Evolutionary conservation across 2,888 invertebrate genomes (phyloP), one percentile per base, ranked within the genome.

Genomic region (Latheticus oryzae): DNA sequence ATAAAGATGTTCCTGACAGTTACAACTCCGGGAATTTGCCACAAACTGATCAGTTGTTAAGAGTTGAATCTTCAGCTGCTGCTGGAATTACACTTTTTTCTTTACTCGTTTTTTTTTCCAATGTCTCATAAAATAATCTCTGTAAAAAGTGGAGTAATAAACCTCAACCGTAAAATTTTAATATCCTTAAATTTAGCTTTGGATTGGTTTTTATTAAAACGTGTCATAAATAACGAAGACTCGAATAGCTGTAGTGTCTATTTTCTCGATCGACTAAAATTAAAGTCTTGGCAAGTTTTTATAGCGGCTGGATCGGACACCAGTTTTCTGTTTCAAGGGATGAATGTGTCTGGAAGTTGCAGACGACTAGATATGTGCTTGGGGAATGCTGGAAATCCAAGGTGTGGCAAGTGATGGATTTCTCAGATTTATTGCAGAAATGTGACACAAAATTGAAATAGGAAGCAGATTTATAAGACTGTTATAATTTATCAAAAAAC

Each of bases 271-370:
- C n/a, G 59, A 58, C 62, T 59, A 58, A 63, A 66, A 66, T 66
- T 66, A 65, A 66, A 65, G 63, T 67, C 64, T 61, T 59, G 54
- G 63, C 58, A 66, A 66, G 61, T 63, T 63, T 63, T 62, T 65
- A 55, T 54, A 60, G 51, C 40, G 56, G 40, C 61, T 58, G 64
- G 57, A 42, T 60, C 58, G 62, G 65, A 64, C 63, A 58, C 61
- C 57, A 48, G 50, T 32, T 43, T n/a, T n/a, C 61, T 26, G 17
- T 43, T 32, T 32, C 47, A 5, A 42, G 61, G 62, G 58, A 65
- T 64, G 61, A 64, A 65, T 64, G 65, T 62, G 65, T 65, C 64
- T 64, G 61, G 62, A 60, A 53, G 42, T 19, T 56, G 51, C 56
- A 45, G 51, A 56, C 51, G 47, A 47, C 33, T 12, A 17, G 45